Evolutionary conservation across 1,140 invertebrate genomes (phyloP), one percentile per base, ranked within the genome.

Genomic region (Drosophila rhopaloa): DNA sequence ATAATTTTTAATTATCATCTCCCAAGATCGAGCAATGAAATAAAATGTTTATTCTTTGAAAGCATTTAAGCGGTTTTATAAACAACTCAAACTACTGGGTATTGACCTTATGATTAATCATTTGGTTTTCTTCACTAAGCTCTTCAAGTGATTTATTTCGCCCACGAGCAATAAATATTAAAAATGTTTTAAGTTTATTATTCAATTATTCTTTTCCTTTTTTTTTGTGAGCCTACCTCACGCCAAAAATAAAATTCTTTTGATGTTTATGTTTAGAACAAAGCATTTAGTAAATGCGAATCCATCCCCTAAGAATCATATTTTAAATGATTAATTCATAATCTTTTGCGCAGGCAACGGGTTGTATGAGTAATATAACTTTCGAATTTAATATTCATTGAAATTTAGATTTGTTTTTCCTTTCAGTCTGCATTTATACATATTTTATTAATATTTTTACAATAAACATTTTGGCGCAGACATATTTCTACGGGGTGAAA

Each of bases 391-490:
- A n/a, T 55, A 35, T 70, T 68, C 35, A 47, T 27, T 24, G 35
- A 47, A 29, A 9, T 65, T 6, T 10, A 6, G 19, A 35, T n/a
- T 29, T 16, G 19, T 46, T 46, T 10, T 11, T 10, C 14, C 0
- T 27, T 13, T 13, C 37, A n/a, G 13, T 27, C 19, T 41, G 13
- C 19, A n/a, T 13, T n/a, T 51, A 51, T 61, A 70, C 74, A 77
- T 77, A 70, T 77, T 77, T 77, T 77, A 77, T 77, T 77, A 77
- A 77, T 77, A 63, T 79, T 60, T 66, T 55, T 65, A 59, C 72
- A 84, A 88, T 88, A 86, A 86, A 86, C 83, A 86, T 79, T 88
- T 79, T 88, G 59, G 55, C 66, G 63, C 70, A 73, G 60, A 57
- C 29, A 88, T 77, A 77, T 65, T 77, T 70, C 60, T 71, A 24